A percentile compares a stretch with the other conserved stretches of the same genome.
phyloP scores from a whole-genome alignment of 2,888 invertebrate species.

The Tenthredo notha region DNA sequence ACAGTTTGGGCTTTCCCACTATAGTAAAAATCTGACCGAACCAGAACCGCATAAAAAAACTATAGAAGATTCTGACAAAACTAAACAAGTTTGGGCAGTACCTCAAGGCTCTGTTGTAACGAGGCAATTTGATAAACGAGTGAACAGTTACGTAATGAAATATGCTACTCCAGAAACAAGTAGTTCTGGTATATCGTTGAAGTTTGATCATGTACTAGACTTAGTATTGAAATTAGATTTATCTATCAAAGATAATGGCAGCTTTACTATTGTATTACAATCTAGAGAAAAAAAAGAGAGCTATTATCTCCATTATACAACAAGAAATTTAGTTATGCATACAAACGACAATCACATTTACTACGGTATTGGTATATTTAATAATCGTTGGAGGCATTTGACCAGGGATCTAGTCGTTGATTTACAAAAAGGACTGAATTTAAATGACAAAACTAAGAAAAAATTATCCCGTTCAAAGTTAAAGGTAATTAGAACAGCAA shows the following conservation, averaged over 20 bases:
- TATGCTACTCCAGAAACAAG: constrained; percentile 87
- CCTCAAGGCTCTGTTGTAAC: constrained; percentile 85
- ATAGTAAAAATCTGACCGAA: constrained; percentile 95
- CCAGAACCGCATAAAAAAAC: constrained; percentile 87
- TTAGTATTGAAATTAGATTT: constrained; percentile 89
- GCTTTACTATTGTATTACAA: constrained; percentile 89
- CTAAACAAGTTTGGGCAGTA: constrained; percentile 86
- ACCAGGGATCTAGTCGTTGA: constrained; percentile 95
- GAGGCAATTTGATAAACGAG: constrained; percentile 82
- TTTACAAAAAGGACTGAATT: constrained; percentile 92
- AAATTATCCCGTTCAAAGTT: constrained; percentile 87
- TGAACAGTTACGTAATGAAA: constrained; percentile 84
- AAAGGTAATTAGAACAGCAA: constrained; percentile 79
- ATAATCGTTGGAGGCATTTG: constrained; percentile 86
- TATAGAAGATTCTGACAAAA: constrained; percentile 88
- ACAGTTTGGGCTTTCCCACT: constrained; percentile 98
- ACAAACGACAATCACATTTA: constrained; percentile 89
- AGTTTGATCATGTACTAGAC: constrained; percentile 85
- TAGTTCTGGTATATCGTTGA: constrained; percentile 85
- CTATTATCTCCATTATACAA: constrained; percentile 91
- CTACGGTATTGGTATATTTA: constrained; percentile 88
- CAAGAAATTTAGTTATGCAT: constrained; percentile 86
- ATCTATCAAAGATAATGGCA: constrained; percentile 88
- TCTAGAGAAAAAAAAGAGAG: constrained; percentile 88
- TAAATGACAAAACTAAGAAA: constrained; percentile 84